These are phyloP conservation scores for Nothobranchius kuhntae DNA, from an alignment of 2,113 vertebrate genomes.

Conservation along the genomic window DNA sequence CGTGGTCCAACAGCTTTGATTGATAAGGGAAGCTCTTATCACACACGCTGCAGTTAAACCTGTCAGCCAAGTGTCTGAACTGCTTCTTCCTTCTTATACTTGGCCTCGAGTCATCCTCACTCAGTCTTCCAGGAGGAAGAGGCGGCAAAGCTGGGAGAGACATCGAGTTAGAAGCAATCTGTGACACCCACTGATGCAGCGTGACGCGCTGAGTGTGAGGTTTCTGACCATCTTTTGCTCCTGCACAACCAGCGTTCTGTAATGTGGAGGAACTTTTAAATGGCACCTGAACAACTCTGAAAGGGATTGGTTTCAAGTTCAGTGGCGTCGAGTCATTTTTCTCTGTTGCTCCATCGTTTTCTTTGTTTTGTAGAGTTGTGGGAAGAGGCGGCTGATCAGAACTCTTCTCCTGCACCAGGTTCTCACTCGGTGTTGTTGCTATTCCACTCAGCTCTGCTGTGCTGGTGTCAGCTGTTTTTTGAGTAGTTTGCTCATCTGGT, in stretches of 20 bases:
- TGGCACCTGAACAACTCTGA: slow-evolving; percentile 49
- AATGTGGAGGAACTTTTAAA: slow-evolving; percentile 23
- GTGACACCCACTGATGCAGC: slow-evolving; percentile 75
- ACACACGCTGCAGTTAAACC: slow-evolving; percentile 62
- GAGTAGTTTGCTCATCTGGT: background rate
- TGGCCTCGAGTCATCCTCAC: slow-evolving; percentile 27
- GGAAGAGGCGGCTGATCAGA: background rate
- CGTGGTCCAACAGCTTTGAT: slow-evolving; percentile 71
- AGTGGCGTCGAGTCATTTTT: slow-evolving; percentile 25
- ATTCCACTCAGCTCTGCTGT: slow-evolving; percentile 27
- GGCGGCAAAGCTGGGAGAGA: slow-evolving; percentile 71
- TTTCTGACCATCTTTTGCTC: slow-evolving; percentile 54
- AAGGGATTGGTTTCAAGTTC: slow-evolving; percentile 57
- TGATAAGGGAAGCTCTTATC: slow-evolving; percentile 73
- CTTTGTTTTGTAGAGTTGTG: background rate
- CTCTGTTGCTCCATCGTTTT: slow-evolving; percentile 12
- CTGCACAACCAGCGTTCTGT: slow-evolving; percentile 11
- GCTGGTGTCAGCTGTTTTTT: background rate
- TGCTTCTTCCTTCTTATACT: slow-evolving; percentile 62
- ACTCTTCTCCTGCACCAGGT: slow-evolving; percentile 14
- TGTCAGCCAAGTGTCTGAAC: slow-evolving; percentile 49
- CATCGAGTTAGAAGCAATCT: slow-evolving; percentile 68
- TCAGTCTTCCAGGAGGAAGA: slow-evolving; percentile 45
- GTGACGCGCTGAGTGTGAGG: slow-evolving; percentile 65
- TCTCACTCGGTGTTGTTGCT: background rate